phyloP scores from a whole-genome alignment of 2,797 vertebrate species.

The Muscicapa comitata region DNA sequence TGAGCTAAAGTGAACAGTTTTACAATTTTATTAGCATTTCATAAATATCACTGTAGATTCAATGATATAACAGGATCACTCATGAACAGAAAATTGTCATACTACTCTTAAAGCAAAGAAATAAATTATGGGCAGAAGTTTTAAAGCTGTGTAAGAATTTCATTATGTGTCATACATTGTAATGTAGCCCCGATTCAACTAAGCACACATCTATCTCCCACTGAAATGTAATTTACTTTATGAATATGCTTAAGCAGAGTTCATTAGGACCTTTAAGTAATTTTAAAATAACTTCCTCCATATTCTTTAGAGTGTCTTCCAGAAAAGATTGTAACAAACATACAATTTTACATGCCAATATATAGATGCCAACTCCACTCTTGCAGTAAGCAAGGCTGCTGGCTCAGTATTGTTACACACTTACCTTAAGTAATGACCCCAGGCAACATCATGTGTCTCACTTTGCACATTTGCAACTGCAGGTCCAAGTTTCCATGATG shows the following conservation, averaged over 20 bases:
- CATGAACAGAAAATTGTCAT: neutral
- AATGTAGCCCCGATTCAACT: neutral
- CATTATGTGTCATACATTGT: neutral
- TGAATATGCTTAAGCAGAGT: neutral
- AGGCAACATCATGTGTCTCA: neutral
- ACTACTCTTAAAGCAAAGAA: neutral
- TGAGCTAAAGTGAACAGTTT: neutral
- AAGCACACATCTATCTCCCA: neutral
- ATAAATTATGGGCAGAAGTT: neutral
- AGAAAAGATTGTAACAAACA: neutral
- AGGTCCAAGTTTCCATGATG: slow-evolving; percentile 98
- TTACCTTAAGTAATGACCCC: neutral
- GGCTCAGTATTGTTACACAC: neutral
- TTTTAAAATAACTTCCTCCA: neutral
- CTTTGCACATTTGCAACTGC: neutral
- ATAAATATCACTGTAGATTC: neutral
- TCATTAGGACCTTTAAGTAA: neutral
- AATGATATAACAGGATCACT: neutral
- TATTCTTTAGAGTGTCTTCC: neutral
- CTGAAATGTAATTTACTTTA: neutral
- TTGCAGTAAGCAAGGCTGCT: neutral
- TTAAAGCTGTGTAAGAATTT: neutral
- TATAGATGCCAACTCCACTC: neutral
- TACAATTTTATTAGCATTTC: neutral
- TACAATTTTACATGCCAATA: neutral